These are phyloP conservation scores for Drosophila nigrodunni DNA, from an alignment of 1,140 invertebrate genomes.

Conservation along the genomic window DNA sequence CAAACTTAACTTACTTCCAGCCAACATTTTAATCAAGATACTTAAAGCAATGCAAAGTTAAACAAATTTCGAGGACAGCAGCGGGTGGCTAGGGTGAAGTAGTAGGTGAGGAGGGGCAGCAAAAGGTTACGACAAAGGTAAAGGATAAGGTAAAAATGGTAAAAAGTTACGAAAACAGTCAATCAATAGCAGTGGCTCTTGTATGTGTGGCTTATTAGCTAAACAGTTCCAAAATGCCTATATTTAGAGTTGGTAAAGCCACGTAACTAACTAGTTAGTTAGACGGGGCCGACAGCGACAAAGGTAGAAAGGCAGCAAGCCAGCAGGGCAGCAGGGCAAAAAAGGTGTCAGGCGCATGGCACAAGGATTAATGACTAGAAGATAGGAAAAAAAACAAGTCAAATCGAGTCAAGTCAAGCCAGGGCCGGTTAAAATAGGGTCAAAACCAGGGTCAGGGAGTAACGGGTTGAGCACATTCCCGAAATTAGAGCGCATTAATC, in stretches of 20 bases:
- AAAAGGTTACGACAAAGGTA: background rate
- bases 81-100: background rate
- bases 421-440: background rate
- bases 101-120: background rate
- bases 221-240: constrained; percentile 36
- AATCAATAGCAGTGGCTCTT: constrained; percentile 10
- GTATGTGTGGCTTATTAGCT: constrained; percentile 33
- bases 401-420: background rate
- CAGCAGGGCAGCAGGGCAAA: constrained; percentile 7
- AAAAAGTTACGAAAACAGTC: constrained; percentile 9
- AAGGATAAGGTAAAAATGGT: background rate
- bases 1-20: background rate
- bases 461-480: constrained; percentile 60
- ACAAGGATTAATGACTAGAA: constrained; percentile 43
- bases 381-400: constrained; percentile 7
- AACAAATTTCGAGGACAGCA: background rate
- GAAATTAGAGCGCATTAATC: constrained; percentile 79
- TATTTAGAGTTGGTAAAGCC: constrained; percentile 17
- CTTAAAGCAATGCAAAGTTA: constrained; percentile 7
- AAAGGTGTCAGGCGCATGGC: background rate
- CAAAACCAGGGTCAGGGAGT: background rate
- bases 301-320: no score
- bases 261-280: background rate
- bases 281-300: no score
- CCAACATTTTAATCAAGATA: constrained; percentile 19